phyloP scores from a whole-genome alignment of 2,797 vertebrate genomes.

The Alcedo atthis region DNA sequence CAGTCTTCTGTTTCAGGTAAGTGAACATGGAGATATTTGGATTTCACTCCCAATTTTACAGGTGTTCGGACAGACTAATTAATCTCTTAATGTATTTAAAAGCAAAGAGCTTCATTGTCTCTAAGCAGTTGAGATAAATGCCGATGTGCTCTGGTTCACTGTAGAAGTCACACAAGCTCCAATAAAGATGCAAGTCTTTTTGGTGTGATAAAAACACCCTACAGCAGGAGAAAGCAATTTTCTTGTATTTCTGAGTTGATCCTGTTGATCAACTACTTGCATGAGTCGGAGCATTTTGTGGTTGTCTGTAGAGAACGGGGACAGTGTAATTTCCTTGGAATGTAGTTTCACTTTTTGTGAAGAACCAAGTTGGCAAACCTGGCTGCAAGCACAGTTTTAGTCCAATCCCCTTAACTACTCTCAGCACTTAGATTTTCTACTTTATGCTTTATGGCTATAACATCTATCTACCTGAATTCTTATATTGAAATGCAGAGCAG shows the following conservation, averaged over 20 bases:
- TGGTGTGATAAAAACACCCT: background rate
- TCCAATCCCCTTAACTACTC: background rate
- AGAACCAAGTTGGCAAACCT: constrained; percentile 56
- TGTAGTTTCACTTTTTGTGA: constrained; percentile 18
- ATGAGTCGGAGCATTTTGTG: background rate
- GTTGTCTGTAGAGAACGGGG: background rate
- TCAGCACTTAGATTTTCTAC: constrained; percentile 11
- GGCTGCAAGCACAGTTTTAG: constrained; percentile 41
- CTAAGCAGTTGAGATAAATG: background rate
- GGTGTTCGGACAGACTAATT: background rate
- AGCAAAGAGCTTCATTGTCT: background rate
- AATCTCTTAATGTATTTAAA: background rate
- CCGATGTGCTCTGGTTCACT: background rate
- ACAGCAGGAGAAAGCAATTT: background rate
- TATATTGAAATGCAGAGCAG: constrained; percentile 34
- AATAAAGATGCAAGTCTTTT: background rate
- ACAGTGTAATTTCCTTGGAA: constrained; percentile 55
- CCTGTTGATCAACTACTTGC: constrained; percentile 6
- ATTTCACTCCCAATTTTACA: background rate
- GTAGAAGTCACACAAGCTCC: background rate
- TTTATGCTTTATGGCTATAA: background rate
- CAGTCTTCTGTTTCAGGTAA: background rate
- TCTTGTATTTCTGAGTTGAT: background rate
- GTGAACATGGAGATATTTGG: background rate
- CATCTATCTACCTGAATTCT: constrained; percentile 14